Evolutionary conservation across 2,113 vertebrate genomes (phyloP).

Genomic region (Muscicapa adusta): DNA sequence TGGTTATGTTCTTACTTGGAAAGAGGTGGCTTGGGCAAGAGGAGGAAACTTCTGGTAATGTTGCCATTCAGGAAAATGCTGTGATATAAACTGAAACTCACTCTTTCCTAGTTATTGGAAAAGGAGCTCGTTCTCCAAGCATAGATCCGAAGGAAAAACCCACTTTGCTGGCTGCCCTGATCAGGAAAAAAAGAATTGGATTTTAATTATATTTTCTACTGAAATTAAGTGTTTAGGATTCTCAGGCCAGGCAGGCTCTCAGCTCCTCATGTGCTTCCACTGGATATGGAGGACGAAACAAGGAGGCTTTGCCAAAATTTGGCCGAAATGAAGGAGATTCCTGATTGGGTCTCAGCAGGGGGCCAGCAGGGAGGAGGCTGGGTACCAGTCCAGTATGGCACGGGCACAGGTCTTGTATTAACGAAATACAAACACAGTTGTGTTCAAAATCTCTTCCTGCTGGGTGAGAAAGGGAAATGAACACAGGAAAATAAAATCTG

Average conservation of each 20-base stretch:
- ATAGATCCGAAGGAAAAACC: not conserved
- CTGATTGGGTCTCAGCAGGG: not conserved
- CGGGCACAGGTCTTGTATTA: not conserved
- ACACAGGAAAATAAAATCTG: not conserved
- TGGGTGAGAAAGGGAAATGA: constrained; percentile 15
- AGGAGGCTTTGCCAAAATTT: not conserved
- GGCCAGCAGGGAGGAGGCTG: not conserved
- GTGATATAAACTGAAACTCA: not conserved
- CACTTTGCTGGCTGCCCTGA: not conserved
- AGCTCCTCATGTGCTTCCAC: not conserved
- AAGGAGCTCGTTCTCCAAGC: not conserved
- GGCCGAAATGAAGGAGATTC: not conserved
- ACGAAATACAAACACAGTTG: not conserved
- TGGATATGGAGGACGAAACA: not conserved
- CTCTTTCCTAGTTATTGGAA: not conserved
- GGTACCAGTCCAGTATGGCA: not conserved
- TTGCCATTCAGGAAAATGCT: not conserved
- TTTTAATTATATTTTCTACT: not conserved
- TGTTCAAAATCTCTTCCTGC: not conserved
- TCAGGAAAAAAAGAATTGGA: not conserved
- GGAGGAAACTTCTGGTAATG: not conserved
- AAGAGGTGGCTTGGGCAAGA: not conserved
- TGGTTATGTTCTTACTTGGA: not conserved
- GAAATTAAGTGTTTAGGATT: not conserved
- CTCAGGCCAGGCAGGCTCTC: not conserved